Base-by-base conservation (phyloP, 2,888 invertebrate genomes). In the Cylindroiulus punctatus region DNA sequence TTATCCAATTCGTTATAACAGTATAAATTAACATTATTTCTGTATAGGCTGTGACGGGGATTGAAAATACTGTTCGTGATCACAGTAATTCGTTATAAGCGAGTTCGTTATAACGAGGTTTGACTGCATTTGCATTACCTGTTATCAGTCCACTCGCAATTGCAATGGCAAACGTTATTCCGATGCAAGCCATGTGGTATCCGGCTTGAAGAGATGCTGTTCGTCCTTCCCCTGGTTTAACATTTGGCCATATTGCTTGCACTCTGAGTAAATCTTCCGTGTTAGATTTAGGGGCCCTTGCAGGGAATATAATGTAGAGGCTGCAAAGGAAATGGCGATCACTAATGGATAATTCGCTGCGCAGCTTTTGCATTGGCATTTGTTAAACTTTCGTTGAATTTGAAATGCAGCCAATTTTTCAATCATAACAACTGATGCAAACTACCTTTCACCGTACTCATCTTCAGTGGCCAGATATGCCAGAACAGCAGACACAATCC, bases 101-200 rank as follows among this genome's bases (percentile, higher is more conserved):
- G n/a, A n/a, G n/a, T n/a, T n/a, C n/a, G n/a, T n/a, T n/a, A n/a
- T n/a, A n/a, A n/a, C n/a, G n/a, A n/a, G n/a, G n/a, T n/a, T n/a
- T n/a, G n/a, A n/a, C n/a, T n/a, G n/a, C n/a, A n/a, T n/a, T n/a
- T 36, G 7, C 7, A 36, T 4, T 36, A 36, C 97, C 97, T 91
- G 97, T 95, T 86, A 96, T 89, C 84, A 94, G 90, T 88, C 97
- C 97, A 40, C 94, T 93, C 30, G 93, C 92, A 30, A 95, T 91
- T 7, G 96, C 94, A 65, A 96, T 91, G 0, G 90, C 91, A 7
- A 97, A 88, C 0, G 97, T 97, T 22, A 94, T 92, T 0, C 91
- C 92, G 44, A 97, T 91, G 8, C 95, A 95, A 22, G 94, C 90
- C 47, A 96, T 91, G 91, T 98, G 97, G 90, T 94, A 95, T 40